Evolutionary conservation across 2,797 vertebrate species (phyloP).

Genomic region (Xiphophorus birchmanni): DNA sequence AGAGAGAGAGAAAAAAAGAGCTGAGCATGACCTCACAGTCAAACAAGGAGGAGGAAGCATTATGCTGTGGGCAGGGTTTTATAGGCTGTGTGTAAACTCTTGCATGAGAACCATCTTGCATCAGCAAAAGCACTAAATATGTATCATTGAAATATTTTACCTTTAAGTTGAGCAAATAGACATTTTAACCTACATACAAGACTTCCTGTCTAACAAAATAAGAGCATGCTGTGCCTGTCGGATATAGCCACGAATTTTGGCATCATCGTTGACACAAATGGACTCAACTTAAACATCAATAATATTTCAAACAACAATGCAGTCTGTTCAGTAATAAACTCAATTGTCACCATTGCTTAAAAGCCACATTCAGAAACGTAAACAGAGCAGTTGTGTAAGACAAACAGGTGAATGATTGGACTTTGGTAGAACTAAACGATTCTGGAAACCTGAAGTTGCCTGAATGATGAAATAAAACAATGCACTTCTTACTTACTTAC

Average conservation of each 20-base stretch:
- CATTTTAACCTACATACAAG: not conserved
- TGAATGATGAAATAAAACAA: constrained; percentile 13
- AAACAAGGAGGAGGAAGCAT: not conserved
- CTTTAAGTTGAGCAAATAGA: not conserved
- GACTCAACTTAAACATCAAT: constrained; percentile 4
- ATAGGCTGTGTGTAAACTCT: not conserved
- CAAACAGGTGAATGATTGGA: constrained; percentile 30
- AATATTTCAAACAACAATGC: constrained; percentile 13
- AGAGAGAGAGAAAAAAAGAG: not conserved
- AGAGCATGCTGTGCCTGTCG: not conserved
- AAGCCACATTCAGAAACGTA: constrained; percentile 17
- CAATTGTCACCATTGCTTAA: constrained; percentile 15
- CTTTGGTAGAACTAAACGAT: constrained; percentile 33
- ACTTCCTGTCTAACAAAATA: not conserved
- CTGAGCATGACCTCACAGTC: not conserved
- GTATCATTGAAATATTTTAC: not conserved
- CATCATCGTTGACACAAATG: not conserved
- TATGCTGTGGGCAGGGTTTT: not conserved
- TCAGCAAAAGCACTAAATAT: not conserved
- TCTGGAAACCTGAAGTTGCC: constrained; percentile 38
- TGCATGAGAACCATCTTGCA: not conserved
- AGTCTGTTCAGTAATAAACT: not conserved
- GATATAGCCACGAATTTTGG: not conserved
- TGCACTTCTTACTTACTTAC: constrained; percentile 37
- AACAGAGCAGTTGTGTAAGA: constrained; percentile 24